Evolutionary conservation across 2,888 invertebrate species (phyloP), one percentile per base, ranked within the genome.

Genomic region (Mimumesa dahlbomi): DNA sequence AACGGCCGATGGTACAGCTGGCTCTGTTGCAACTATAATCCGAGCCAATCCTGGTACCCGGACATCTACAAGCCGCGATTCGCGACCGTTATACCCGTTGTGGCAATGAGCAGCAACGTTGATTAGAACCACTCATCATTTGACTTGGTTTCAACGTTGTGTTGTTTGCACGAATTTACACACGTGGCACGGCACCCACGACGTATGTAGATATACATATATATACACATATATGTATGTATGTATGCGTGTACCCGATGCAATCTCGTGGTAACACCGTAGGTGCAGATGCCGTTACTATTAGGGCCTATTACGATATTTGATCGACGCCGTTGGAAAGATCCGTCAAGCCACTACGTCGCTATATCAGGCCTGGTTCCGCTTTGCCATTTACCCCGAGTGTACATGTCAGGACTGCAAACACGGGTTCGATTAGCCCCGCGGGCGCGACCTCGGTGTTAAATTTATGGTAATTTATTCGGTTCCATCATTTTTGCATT

Each of bases 81-180:
- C 64, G 14, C 53, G 53, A 46, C 62, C 11, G 18, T 34, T 19
- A 48, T 40, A 50, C 48, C 31, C 36, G 38, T 46, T 50, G 58
- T 45, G 43, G 68, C 62, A 65, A 72, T 64, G 75, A 75, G 66
- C 65, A 64, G 62, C 69, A 69, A 68, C 79, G 77, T 81, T 84
- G 79, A 85, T 85, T 84, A 83, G 76, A 80, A 75, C 79, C 64
- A 81, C 83, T 84, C 79, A 73, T 83, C 84, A 82, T 82, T 83
- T 75, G 77, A 72, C 70, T 64, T 61, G 63, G 69, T 63, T 54
- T 67, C 58, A 69, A 56, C 68, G 61, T 64, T 2, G 22, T 70
- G 70, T 77, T 73, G 73, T 73, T 72, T 68, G 73, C 57, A 45
- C 49, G 63, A 63, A 73, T 73, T n/a, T 68, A 70, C 76, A 66